Evolutionary conservation across 1,140 invertebrate genomes (phyloP).

Genomic region (Nephotettix cincticeps): DNA sequence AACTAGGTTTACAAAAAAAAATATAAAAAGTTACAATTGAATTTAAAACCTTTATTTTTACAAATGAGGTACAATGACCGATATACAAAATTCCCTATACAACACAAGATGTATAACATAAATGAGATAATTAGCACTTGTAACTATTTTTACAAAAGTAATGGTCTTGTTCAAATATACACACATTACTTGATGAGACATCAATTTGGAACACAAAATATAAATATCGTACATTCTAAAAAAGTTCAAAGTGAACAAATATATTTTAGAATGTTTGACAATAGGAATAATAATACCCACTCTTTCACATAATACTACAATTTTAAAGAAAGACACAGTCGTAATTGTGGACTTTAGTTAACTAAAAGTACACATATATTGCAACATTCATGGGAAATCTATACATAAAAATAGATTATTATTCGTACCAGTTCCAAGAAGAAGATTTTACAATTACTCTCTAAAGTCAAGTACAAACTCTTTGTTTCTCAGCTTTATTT

Average conservation of each 20-base stretch:
- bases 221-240: neutral
- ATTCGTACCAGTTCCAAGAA: no score
- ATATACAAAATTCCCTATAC: no score
- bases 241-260: neutral
- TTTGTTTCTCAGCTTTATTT: no score
- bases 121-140: neutral
- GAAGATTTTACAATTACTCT: no score
- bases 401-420: neutral
- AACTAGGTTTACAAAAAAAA: no score
- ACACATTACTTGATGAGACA: neutral
- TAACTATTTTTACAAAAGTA: neutral
- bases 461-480: no score
- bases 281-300: conserved; percentile 19
- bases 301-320: conserved; percentile 17
- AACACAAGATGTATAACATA: neutral
- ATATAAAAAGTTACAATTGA: no score
- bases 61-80: no score
- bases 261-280: neutral
- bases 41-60: no score
- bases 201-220: neutral
- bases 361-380: conserved; percentile 13
- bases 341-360: neutral
- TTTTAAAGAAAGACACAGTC: conserved; percentile 12
- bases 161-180: no score
- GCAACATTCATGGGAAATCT: neutral